Evolutionary conservation across 2,888 invertebrate genomes (phyloP), one percentile per base, ranked within the genome.

Genomic region (Pyrochroa serraticornis): DNA sequence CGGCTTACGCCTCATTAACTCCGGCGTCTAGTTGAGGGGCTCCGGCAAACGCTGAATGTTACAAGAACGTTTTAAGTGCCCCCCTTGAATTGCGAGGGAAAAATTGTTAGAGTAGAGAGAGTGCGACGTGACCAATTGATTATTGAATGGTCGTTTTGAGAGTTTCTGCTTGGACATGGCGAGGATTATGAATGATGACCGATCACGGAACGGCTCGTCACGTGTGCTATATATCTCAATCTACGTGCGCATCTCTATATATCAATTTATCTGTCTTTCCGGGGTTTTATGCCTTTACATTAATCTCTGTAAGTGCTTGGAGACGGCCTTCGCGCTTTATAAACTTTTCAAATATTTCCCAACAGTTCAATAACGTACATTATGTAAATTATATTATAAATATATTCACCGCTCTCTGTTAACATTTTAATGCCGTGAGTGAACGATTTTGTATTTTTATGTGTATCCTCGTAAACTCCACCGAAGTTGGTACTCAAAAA

Each of bases 231-330:
- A 76, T 77, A 76, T 77, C 75, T 75, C 75, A 76, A 77, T 77
- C 75, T 75, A 75, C 65, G 68, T 65, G 63, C 67, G 62, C 69
- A 69, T 75, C 71, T 72, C 74, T 72, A 75, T 77, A 76, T 75
- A 77, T 77, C 76, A 76, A 77, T 77, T 77, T 75, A 73, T 75
- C 75, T 73, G 73, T 75, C 75, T 74, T 73, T 71, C 68, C 68
- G 63, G 66, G 66, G 71, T 70, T 74, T 74, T 73, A 68, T 71
- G 69, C 69, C 66, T 64, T 65, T 63, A 72, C 74, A 75, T 76
- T 75, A 75, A 76, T 76, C 76, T 75, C 71, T 69, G 71, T 72
- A 68, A 75, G 74, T 75, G 71, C 73, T 70, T 63, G 63, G 68
- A 66, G 68, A 70, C 68, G 68, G 65, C 68, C 69, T 70, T 69